phyloP scores from a whole-genome alignment of 2,888 invertebrate species.

The Tipula vernalis region DNA sequence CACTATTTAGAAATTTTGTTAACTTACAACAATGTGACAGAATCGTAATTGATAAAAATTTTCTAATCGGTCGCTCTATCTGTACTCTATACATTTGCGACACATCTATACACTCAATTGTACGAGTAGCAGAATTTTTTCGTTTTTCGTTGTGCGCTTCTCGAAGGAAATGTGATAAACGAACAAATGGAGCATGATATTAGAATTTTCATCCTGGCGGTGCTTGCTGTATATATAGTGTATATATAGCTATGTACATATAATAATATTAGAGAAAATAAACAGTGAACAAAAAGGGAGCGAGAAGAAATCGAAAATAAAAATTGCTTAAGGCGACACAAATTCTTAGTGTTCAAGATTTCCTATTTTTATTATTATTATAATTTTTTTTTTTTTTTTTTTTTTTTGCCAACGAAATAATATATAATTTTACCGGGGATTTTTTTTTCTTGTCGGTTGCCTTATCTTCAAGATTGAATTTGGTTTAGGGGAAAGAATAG shows the following conservation, averaged over 20 bases:
- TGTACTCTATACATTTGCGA: neutral
- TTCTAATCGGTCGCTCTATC: neutral
- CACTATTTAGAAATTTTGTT: neutral
- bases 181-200: constrained; percentile 4
- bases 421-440: neutral
- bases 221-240: neutral
- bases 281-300: neutral
- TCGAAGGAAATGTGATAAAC: neutral
- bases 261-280: neutral
- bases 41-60: neutral
- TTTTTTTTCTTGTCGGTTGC: neutral
- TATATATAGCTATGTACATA: neutral
- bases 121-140: neutral
- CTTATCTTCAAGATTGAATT: neutral
- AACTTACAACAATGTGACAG: neutral
- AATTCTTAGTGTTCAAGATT: neutral
- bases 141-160: neutral
- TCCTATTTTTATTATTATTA: neutral
- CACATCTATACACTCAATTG: neutral
- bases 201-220: neutral
- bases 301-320: neutral
- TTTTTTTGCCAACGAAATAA: neutral
- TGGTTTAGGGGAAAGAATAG: neutral
- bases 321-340: neutral
- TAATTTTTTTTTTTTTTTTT: neutral